phyloP scores from a whole-genome alignment of 2,797 vertebrate genomes.

The Melanogrammus aeglefinus region DNA sequence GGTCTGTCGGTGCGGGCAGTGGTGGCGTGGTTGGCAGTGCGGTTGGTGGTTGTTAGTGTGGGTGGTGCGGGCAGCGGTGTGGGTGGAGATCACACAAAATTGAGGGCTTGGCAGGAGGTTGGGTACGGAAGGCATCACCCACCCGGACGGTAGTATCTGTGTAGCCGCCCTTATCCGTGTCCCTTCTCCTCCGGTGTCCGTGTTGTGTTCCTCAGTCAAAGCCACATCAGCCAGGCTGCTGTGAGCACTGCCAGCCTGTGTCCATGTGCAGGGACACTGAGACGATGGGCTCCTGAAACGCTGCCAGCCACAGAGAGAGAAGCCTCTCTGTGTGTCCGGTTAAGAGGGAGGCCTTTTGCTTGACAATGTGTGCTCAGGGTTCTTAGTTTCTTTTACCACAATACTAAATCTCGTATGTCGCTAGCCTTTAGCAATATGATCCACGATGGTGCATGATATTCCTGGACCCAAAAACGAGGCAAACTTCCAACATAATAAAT shows the following conservation, averaged over 20 bases:
- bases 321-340: not conserved
- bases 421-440: too few relatives aligned
- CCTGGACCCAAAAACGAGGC: not conserved
- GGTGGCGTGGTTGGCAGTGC: too few relatives aligned
- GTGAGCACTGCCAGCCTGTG: not conserved
- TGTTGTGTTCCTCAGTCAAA: conserved; percentile 20
- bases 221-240: conserved; percentile 18
- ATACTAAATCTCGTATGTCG: not conserved
- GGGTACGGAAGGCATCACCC: conserved; percentile 17
- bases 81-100: not conserved
- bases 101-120: not conserved
- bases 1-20: not conserved
- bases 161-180: conserved; percentile 26
- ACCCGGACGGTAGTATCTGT: conserved; percentile 27
- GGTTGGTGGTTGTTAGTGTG: too few relatives aligned
- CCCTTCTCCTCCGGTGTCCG: conserved; percentile 8
- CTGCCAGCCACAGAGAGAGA: not conserved
- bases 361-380: not conserved
- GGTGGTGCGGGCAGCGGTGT: not conserved
- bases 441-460: too few relatives aligned
- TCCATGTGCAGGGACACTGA: not conserved
- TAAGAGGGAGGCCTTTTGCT: not conserved
- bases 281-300: too few relatives aligned
- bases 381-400: not conserved
- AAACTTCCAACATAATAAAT: not conserved